phyloP scores from a whole-genome alignment of 2,888 invertebrate species.

The Dynastes grantii region DNA sequence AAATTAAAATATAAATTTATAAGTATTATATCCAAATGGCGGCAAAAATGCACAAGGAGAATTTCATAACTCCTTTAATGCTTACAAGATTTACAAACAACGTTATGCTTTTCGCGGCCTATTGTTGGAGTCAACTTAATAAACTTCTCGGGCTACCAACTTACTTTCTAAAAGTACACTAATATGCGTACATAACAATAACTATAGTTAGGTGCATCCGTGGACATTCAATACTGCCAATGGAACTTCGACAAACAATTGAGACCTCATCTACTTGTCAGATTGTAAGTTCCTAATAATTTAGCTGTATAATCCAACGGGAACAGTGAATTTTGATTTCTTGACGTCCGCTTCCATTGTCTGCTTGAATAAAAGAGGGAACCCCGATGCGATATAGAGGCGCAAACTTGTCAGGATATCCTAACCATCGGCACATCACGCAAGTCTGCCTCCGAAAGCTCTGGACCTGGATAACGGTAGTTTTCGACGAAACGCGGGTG shows the following conservation, averaged over 20 bases:
- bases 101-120: too few species aligned
- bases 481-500: slow-evolving; percentile 40
- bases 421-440: slow-evolving; percentile 35
- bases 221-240: too few species aligned
- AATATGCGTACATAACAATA: too few species aligned
- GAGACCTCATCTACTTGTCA: neutral
- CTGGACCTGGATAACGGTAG: slow-evolving; percentile 49
- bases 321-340: slow-evolving; percentile 12
- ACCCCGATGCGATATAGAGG: slow-evolving; percentile 10
- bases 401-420: slow-evolving; percentile 35
- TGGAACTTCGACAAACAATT: neutral
- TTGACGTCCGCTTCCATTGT: slow-evolving; percentile 29
- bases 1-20: too few species aligned
- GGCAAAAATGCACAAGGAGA: too few species aligned
- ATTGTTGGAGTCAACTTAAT: too few species aligned
- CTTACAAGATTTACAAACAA: too few species aligned
- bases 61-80: too few species aligned
- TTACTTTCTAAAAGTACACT: too few species aligned
- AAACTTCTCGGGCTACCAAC: too few species aligned
- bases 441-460: slow-evolving; percentile 48
- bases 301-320: neutral
- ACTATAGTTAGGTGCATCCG: too few species aligned
- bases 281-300: slow-evolving; percentile 6
- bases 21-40: too few species aligned
- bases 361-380: slow-evolving; percentile 11